Percentiles rank a stretch among this genome's conserved stretches.
These are phyloP conservation scores for Thera britannica DNA, from an alignment of 2,888 invertebrate genomes.

Conservation along the genomic window DNA sequence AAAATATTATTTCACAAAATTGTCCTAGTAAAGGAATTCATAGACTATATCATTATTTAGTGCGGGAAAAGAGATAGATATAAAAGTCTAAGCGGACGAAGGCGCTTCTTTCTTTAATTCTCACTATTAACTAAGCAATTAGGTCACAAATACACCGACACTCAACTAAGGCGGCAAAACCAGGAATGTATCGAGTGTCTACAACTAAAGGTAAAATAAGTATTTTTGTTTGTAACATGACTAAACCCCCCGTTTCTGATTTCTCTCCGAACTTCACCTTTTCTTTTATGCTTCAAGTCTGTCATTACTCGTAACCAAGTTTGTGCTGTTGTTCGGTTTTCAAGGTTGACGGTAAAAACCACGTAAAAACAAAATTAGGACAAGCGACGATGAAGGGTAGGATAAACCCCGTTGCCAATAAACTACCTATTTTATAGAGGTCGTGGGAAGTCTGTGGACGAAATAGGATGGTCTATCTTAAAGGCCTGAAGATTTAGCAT, in stretches of 20 bases:
- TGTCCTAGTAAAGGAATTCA: no score
- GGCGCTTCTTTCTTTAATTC: no score
- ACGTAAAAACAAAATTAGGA: background rate
- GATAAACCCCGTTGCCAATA: no score
- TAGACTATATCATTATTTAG: no score
- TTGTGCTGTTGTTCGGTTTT: background rate
- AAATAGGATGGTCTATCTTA: background rate
- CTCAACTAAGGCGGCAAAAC: no score
- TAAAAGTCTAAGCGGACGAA: no score
- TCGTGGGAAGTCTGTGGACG: background rate
- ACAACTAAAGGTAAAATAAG: background rate
- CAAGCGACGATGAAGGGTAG: background rate
- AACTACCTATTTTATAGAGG: background rate
- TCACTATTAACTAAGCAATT: no score
- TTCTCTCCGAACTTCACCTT: background rate
- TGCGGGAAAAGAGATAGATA: no score
- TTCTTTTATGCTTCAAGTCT: background rate
- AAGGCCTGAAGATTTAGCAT: no score
- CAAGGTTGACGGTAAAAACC: background rate
- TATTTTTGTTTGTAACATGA: background rate
- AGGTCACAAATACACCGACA: no score
- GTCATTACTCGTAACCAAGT: background rate
- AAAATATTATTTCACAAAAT: no score
- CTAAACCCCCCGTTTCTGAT: background rate
- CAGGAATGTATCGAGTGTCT: background rate